Percentiles rank a stretch among this genome's conserved stretches.
These are phyloP conservation scores for Ormyrus rosae DNA, from an alignment of 2,888 invertebrate genomes.

Conservation along the genomic window DNA sequence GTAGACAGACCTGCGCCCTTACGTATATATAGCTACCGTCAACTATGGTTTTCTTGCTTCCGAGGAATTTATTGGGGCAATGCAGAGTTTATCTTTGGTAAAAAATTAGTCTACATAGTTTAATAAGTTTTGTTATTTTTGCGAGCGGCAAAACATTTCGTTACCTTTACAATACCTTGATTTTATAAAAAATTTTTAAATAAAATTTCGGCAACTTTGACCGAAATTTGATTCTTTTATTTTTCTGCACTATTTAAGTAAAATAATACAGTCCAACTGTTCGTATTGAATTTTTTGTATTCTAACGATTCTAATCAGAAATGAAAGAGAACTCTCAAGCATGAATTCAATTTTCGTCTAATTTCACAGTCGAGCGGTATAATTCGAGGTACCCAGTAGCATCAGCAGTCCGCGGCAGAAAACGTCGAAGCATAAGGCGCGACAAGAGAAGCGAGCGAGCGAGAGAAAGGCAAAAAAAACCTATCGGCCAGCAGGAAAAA, in stretches of 20 bases:
- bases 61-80: conserved; percentile 24
- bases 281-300: no score
- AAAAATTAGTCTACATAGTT: no score
- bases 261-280: no score
- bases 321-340: conserved; percentile 14
- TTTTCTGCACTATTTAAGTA: no score
- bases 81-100: no score
- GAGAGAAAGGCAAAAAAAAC: neutral
- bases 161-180: no score
- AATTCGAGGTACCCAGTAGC: neutral
- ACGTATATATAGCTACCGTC: neutral
- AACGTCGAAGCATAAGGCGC: conserved; percentile 20
- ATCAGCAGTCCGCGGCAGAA: neutral
- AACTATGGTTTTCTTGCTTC: neutral
- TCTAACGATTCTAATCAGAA: neutral
- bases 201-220: no score
- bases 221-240: no score
- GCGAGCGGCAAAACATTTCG: no score
- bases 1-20: conserved; percentile 65
- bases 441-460: neutral
- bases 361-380: conserved; percentile 40
- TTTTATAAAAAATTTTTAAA: no score
- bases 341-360: conserved; percentile 32
- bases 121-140: no score
- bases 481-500: neutral